Percentiles rank a stretch among this genome's conserved stretches.
Evolutionary conservation across 1,140 invertebrate genomes (phyloP).

Genomic region (Trachymyrmex cornetzi): DNA sequence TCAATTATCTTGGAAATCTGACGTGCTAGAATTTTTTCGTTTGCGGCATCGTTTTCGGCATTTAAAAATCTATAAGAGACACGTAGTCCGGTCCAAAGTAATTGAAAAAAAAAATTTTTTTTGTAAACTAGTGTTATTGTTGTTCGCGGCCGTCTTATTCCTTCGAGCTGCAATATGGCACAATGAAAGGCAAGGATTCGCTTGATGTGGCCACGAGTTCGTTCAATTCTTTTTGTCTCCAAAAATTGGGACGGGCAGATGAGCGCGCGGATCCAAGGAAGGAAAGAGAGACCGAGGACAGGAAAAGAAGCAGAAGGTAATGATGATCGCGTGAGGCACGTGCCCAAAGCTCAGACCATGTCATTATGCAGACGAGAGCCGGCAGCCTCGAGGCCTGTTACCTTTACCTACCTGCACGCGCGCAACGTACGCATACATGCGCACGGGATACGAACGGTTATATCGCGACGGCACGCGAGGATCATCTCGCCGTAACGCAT

Average conservation of each 20-base stretch:
- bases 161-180: not conserved
- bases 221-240: not conserved
- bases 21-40: too few relatives aligned
- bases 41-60: too few relatives aligned
- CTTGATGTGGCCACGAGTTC: not conserved
- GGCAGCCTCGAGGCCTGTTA: slow-evolving; percentile 72
- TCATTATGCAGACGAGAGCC: slow-evolving; percentile 83
- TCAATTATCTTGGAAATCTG: too few relatives aligned
- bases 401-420: slow-evolving; percentile 65
- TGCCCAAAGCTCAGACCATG: slow-evolving; percentile 81
- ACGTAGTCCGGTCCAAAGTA: too few relatives aligned
- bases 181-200: not conserved
- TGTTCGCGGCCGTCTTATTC: not conserved
- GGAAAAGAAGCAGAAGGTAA: slow-evolving; percentile 77
- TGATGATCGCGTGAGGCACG: slow-evolving; percentile 85
- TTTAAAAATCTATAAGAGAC: too few relatives aligned
- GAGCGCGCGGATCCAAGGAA: not conserved
- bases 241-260: slow-evolving; percentile 20
- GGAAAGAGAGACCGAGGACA: slow-evolving; percentile 58
- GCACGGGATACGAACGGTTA: slow-evolving; percentile 15
- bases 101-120: too few relatives aligned
- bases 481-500: slow-evolving; percentile 35
- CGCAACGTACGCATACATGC: slow-evolving; percentile 61
- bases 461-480: slow-evolving; percentile 44
- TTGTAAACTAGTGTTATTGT: too few relatives aligned